A percentile compares a stretch with the other conserved stretches of the same genome.
These are phyloP conservation scores for Zaprionus gabonicus DNA, from an alignment of 1,140 invertebrate genomes.

Conservation along the genomic window DNA sequence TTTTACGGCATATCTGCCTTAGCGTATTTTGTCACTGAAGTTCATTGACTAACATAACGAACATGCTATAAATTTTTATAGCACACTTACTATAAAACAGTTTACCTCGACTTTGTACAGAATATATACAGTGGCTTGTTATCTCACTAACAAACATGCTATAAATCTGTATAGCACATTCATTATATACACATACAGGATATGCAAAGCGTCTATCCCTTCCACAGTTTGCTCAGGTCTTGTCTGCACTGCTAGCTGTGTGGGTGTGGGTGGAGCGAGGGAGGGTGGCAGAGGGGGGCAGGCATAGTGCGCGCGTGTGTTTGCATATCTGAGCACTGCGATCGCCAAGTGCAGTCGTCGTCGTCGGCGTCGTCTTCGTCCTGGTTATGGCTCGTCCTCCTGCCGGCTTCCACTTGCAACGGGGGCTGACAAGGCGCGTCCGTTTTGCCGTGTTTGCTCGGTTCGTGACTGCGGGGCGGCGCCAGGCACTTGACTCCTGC, in stretches of 20 bases:
- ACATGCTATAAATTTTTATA: neutral
- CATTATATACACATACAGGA: neutral
- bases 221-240: neutral
- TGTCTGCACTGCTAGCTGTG: neutral
- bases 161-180: neutral
- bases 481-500: conserved; percentile 51
- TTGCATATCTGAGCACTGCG: conserved; percentile 64
- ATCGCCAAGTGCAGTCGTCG: conserved; percentile 54
- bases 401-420: conserved; percentile 4
- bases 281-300: neutral
- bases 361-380: conserved; percentile 5
- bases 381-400: neutral
- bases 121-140: too few species aligned
- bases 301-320: conserved; percentile 49
- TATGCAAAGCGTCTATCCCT: neutral
- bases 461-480: conserved; percentile 53
- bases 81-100: neutral
- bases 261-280: neutral
- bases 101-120: neutral
- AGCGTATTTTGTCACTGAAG: too few species aligned
- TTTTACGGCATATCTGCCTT: neutral
- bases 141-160: neutral
- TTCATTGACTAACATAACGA: neutral
- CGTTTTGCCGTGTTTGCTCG: conserved; percentile 20
- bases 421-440: conserved; percentile 23